A percentile compares a stretch with the other conserved stretches of the same genome.
These are phyloP conservation scores for Platerodrilus igneus DNA, from an alignment of 2,888 invertebrate genomes.

Conservation along the genomic window DNA sequence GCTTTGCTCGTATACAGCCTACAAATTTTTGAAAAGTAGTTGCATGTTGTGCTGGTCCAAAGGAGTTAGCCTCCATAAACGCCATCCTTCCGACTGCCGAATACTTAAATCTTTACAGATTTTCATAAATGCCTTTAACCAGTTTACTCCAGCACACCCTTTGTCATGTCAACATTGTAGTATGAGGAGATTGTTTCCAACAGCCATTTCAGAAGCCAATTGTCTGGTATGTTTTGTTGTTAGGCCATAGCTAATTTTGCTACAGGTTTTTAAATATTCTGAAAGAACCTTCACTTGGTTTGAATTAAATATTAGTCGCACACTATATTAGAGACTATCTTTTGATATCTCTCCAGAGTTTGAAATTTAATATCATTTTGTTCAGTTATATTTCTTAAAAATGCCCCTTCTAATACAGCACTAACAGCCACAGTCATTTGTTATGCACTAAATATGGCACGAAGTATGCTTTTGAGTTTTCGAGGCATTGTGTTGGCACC, in stretches of 20 bases:
- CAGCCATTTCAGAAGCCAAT: constrained; percentile 23
- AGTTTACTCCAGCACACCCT: constrained; percentile 15
- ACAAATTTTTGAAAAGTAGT: constrained; percentile 20
- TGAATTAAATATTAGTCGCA: too few relatives aligned
- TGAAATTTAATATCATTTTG: constrained; percentile 11
- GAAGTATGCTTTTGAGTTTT: too few relatives aligned
- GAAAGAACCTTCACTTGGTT: too few relatives aligned
- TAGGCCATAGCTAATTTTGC: constrained; percentile 13
- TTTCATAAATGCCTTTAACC: constrained; percentile 10
- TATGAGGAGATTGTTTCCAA: constrained; percentile 18
- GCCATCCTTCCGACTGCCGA: constrained; percentile 28
- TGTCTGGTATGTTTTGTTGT: constrained; percentile 12
- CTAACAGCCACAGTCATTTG: too few relatives aligned
- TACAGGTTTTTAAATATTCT: constrained; percentile 9
- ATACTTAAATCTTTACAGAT: constrained; percentile 22
- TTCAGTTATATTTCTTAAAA: too few relatives aligned
- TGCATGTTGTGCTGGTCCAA: constrained; percentile 27
- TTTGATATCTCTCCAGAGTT: constrained; percentile 6
- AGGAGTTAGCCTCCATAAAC: constrained; percentile 26
- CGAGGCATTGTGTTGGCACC: too few relatives aligned
- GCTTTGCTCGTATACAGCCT: constrained; percentile 19
- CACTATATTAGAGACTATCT: constrained; percentile 10
- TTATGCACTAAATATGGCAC: too few relatives aligned
- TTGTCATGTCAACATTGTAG: constrained; percentile 16
- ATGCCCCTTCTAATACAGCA: too few relatives aligned